Conservation (phyloP, 2,113 vertebrate genomes). For the Merops nubicus region DNA sequence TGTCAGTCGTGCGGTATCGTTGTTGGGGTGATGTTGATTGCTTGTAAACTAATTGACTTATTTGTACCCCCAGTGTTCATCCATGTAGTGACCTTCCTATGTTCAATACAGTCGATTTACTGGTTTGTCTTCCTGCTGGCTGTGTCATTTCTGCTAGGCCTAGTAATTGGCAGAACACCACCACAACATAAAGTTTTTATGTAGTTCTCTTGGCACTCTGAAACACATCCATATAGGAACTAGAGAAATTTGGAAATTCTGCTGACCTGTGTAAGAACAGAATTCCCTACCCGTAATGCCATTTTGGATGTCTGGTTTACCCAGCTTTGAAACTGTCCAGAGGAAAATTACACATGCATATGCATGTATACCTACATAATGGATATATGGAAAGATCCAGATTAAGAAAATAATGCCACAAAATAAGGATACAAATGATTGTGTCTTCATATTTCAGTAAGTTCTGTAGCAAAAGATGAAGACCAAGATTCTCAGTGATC, state of each 20-base stretch:
- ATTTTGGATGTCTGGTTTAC: not conserved
- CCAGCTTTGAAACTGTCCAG: not conserved
- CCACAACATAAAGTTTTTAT: not conserved
- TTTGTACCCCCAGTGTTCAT: too few species aligned
- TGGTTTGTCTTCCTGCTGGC: too few species aligned
- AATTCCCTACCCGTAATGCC: not conserved
- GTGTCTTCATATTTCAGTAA: not conserved
- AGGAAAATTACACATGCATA: not conserved
- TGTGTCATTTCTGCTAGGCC: too few species aligned
- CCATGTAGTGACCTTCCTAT: too few species aligned
- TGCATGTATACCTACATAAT: fast-evolving
- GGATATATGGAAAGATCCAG: not conserved
- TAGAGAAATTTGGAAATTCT: not conserved
- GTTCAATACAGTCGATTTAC: too few species aligned
- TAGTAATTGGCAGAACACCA: too few species aligned
- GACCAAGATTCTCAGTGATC: not conserved
- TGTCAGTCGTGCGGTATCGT: too few species aligned
- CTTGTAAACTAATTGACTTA: too few species aligned
- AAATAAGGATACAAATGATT: not conserved
- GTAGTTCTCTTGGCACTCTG: not conserved
- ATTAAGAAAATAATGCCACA: not conserved
- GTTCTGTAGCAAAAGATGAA: not conserved
- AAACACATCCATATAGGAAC: not conserved
- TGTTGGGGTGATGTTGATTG: too few species aligned
- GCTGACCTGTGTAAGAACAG: not conserved